Conservation (phyloP, 1,140 invertebrate genomes). For the Procambarus clarkii region DNA sequence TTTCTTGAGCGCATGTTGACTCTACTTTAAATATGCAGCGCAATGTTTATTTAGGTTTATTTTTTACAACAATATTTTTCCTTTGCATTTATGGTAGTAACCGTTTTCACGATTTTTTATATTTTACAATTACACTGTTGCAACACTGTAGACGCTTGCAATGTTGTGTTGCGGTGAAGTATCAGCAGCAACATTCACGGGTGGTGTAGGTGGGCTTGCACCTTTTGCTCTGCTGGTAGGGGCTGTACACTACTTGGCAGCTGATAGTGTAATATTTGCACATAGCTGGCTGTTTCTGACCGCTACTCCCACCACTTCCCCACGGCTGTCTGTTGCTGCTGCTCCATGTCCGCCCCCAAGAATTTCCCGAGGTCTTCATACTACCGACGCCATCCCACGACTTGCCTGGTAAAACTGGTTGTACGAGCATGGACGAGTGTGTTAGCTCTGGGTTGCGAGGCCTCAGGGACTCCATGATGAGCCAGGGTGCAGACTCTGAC, state of each 20-base stretch:
- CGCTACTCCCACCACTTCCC: not conserved
- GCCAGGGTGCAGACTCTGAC: not conserved
- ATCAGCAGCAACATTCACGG: slow-evolving; percentile 47
- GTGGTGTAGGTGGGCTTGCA: slow-evolving; percentile 37
- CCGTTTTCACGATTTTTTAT: too few species aligned
- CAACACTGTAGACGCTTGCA: too few species aligned
- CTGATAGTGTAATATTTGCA: slow-evolving; percentile 52
- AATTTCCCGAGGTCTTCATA: not conserved
- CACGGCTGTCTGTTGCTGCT: not conserved
- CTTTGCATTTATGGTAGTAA: too few species aligned
- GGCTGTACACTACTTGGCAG: slow-evolving; percentile 27
- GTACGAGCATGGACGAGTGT: not conserved
- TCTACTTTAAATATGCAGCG: too few species aligned
- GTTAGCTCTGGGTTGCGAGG: not conserved
- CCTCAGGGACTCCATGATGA: too few species aligned
- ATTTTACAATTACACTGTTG: too few species aligned
- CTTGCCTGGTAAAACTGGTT: not conserved
- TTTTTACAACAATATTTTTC: too few species aligned
- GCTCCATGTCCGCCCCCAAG: not conserved
- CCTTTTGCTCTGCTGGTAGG: slow-evolving; percentile 21
- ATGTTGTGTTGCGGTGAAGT: too few species aligned
- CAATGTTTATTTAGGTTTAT: too few species aligned
- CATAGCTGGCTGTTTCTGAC: not conserved
- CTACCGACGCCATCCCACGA: not conserved
- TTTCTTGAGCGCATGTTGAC: too few species aligned